Conservation (phyloP, 2,888 invertebrate species). For the Volucella bombylans region DNA sequence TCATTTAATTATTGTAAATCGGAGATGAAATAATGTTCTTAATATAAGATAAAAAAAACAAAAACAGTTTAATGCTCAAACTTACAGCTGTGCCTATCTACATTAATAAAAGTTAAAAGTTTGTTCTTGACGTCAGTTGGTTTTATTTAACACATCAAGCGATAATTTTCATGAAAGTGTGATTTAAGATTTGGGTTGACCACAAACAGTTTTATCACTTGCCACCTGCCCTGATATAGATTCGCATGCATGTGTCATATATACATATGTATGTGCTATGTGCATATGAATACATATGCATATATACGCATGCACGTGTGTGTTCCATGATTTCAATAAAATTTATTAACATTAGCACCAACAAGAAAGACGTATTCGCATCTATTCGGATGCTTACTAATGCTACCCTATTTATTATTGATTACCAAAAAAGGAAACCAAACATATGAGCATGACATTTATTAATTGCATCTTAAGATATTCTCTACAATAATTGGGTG, state of each 20-base stretch:
- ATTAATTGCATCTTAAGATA: conserved; percentile 67
- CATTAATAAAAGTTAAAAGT: no score
- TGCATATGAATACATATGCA: no score
- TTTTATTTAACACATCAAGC: no score
- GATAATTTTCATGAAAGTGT: no score
- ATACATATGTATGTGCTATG: neutral
- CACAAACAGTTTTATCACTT: conserved; percentile 9
- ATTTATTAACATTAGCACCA: conserved; percentile 11
- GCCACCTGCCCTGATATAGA: conserved; percentile 9
- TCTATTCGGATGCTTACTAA: conserved; percentile 26
- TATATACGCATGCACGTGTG: neutral
- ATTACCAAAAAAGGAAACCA: conserved; percentile 50
- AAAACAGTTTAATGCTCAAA: no score
- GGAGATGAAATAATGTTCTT: no score
- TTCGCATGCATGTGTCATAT: neutral
- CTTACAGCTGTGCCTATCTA: no score
- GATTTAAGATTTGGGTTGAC: no score
- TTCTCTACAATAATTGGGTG: conserved; percentile 55
- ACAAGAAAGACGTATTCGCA: conserved; percentile 38
- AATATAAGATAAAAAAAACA: no score
- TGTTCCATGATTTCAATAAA: neutral
- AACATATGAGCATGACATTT: conserved; percentile 64
- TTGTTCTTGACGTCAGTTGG: no score
- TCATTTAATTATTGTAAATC: no score
- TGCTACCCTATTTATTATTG: conserved; percentile 59